Evolutionary conservation across 2,888 invertebrate genomes (phyloP).

Genomic region (Schrankia costaestrigalis): DNA sequence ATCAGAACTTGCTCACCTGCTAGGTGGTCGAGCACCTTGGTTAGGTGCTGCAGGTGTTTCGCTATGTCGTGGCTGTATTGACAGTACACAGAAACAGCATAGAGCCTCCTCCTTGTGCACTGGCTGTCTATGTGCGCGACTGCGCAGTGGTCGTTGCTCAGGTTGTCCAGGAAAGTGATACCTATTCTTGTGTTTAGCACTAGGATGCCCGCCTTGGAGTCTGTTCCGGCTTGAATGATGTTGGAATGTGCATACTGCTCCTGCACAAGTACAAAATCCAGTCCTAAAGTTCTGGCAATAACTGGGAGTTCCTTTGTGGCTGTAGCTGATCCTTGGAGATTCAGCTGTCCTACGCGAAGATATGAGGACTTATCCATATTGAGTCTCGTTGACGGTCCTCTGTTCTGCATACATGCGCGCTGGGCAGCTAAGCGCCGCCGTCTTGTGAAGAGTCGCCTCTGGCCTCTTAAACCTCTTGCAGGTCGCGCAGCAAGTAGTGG

Average conservation of each 20-base stretch:
- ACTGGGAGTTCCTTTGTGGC: slow-evolving; percentile 22
- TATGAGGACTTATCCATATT: not conserved
- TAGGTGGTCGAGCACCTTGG: not conserved
- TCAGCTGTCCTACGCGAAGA: slow-evolving; percentile 23
- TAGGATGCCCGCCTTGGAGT: not conserved
- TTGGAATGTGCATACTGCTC: slow-evolving; percentile 19
- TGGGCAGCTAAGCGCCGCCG: too few species aligned
- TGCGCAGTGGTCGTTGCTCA: not conserved
- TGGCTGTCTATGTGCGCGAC: not conserved
- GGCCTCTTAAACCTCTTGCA: too few species aligned
- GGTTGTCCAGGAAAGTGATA: not conserved
- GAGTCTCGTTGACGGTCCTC: too few species aligned
- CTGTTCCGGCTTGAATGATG: not conserved
- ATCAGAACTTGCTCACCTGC: not conserved
- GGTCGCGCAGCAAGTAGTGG: too few species aligned
- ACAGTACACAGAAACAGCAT: not conserved
- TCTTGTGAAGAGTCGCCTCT: too few species aligned
- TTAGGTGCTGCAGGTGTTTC: not conserved
- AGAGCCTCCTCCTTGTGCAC: not conserved
- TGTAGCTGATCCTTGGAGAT: slow-evolving; percentile 17
- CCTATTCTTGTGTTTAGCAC: not conserved
- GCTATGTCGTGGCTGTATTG: not conserved
- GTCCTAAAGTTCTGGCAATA: slow-evolving; percentile 9
- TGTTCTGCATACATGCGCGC: too few species aligned
- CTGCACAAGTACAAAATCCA: slow-evolving; percentile 28